Evolutionary conservation across 2,113 vertebrate species (phyloP), one percentile per base, ranked within the genome.

Genomic region (Sterrhoptilus dennistouni): DNA sequence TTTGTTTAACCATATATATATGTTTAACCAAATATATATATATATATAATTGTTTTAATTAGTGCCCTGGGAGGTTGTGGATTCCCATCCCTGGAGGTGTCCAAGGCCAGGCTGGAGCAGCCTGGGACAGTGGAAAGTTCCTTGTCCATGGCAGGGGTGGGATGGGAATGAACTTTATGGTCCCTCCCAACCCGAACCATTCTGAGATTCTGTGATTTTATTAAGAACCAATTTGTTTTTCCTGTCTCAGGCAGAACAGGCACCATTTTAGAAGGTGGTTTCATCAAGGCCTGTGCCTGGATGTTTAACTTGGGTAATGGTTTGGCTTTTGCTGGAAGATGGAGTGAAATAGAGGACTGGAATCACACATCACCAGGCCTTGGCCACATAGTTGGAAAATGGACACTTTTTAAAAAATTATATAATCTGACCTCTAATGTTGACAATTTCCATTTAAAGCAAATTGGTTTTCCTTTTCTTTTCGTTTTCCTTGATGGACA

Each of bases 371-470:
- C 31, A 27, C 24, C 9, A 6, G 12, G 7, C 40, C 25, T 53
- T 35, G 54, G 42, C 42, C 69, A 87, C 28, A 14, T 4, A n/a
- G 27, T 27, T 80, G 71, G 20, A 36, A 3, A 78, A 59, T 0
- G 84, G 56, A 40, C 57, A 4, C 40, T 15, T 53, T 38, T 45
- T 40, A 40, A 3, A 28, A 40, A 3, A 28, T 74, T 16, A 24
- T 31, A 8, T 8, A 25, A 17, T 49, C 44, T n/a, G 45, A 70
- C 8, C 36, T 50, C 5, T 78, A 8, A 70, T 28, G 11, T 28
- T 74, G 90, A 74, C 19, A 56, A 66, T 70, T 89, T 91, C 77
- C 36, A 53, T 40, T 81, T 84, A 61, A 81, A 95, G n/a, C 11
- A 53, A 77, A 33, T 16, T 65, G 31, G 6, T 21, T 42, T 81